phyloP scores from a whole-genome alignment of 2,797 vertebrate genomes.

The Coregonus ussuriensis region DNA sequence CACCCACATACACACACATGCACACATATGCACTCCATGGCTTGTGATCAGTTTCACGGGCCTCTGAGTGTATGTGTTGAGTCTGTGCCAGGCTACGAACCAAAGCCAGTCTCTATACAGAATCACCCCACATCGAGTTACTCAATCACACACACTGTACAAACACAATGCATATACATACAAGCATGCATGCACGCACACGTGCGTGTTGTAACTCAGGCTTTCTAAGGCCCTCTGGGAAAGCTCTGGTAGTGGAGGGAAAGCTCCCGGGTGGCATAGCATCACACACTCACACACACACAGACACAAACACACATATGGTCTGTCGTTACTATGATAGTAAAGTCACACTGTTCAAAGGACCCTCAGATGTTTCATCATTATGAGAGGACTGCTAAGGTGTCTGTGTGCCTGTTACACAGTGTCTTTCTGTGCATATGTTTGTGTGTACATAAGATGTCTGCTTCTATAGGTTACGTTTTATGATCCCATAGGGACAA shows the following conservation, averaged over 20 bases:
- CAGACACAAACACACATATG: slow-evolving; percentile 31
- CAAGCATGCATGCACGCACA: slow-evolving; percentile 24
- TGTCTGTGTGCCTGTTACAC: slow-evolving; percentile 54
- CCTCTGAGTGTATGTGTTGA: slow-evolving; percentile 50
- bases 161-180: slow-evolving; percentile 22
- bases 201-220: slow-evolving; percentile 43
- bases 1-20: slow-evolving; percentile 26
- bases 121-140: slow-evolving; percentile 42
- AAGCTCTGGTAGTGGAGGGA: slow-evolving; percentile 39
- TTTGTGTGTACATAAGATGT: neutral
- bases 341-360: slow-evolving; percentile 76
- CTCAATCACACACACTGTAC: slow-evolving; percentile 37
- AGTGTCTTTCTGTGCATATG: slow-evolving; percentile 33
- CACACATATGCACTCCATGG: slow-evolving; percentile 7
- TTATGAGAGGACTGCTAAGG: slow-evolving; percentile 53
- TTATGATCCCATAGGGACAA: neutral
- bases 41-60: slow-evolving; percentile 61
- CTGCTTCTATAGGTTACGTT: neutral
- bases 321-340: slow-evolving; percentile 59
- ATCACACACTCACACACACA: slow-evolving; percentile 27
- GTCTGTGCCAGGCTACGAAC: slow-evolving; percentile 52
- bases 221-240: slow-evolving; percentile 38
- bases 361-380: slow-evolving; percentile 66
- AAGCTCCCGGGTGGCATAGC: slow-evolving; percentile 66
- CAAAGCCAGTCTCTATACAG: slow-evolving; percentile 39